Percentiles rank a stretch among this genome's conserved stretches.
phyloP scores from a whole-genome alignment of 2,797 vertebrate genomes.

The Tragopan temminckii region DNA sequence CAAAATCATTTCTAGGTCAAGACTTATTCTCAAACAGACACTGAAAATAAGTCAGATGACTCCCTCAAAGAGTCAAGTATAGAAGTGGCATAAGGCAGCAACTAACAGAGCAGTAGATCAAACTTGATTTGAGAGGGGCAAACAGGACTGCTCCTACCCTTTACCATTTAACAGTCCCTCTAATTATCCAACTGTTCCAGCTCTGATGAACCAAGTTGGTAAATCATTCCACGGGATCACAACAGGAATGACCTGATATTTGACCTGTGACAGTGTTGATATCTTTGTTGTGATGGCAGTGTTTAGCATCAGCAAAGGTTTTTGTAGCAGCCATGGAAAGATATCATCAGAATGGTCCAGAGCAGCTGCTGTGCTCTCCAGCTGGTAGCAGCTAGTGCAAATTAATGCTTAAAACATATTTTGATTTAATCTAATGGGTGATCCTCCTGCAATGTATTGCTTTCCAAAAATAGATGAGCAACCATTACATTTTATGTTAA shows the following conservation, averaged over 20 bases:
- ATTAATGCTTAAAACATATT: conserved; percentile 28
- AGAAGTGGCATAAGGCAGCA: neutral
- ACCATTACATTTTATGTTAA: conserved; percentile 38
- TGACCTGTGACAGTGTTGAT: neutral
- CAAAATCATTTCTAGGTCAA: neutral
- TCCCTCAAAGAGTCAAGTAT: neutral
- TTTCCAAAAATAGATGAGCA: conserved; percentile 42
- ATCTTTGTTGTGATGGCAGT: neutral
- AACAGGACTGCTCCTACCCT: neutral
- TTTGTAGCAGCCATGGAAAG: neutral
- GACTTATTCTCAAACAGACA: neutral
- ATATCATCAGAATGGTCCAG: neutral
- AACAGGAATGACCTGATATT: neutral
- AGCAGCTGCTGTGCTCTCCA: neutral
- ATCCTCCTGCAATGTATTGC: neutral
- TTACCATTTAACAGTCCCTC: neutral
- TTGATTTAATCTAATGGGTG: conserved; percentile 23
- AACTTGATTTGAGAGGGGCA: neutral
- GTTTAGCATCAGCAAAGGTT: neutral
- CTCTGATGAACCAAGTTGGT: neutral
- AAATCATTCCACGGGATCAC: neutral
- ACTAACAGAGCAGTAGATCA: neutral
- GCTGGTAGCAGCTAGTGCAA: conserved; percentile 15
- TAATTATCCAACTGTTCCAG: neutral
- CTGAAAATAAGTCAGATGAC: neutral